Base-by-base conservation (phyloP, 2,113 vertebrate species). In the Trichechus manatus region DNA sequence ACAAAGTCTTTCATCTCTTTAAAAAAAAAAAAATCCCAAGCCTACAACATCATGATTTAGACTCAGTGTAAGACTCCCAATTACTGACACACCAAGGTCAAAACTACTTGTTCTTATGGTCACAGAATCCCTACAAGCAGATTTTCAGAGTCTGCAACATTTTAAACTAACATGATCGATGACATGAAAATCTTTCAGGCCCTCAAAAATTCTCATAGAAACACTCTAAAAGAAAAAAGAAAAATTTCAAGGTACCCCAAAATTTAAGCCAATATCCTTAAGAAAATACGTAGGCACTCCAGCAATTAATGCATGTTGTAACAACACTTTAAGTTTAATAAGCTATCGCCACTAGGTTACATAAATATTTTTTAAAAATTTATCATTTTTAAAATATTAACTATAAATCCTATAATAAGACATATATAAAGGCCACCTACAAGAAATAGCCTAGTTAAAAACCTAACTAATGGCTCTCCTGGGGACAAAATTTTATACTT, bases 1-100 rank as follows among this genome's bases (percentile, higher is more conserved):
- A 83, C 13, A 50, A 63, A 47, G 4, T 29, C 11, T 80, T 94
- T 91, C 50, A 87, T 56, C 4, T 68, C 47, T 72, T 94, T 63
- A 93, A 97, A 87, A 3, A 93, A 87, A 97, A 87, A 4, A 93
- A 87, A 95, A 96, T 27, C 3, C 1, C n/a, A 88, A 3, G 0
- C 75, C 31, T 47, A 72, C 27, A 64, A 1, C 33, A 82, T 91
- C 44, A 31, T 56, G 15, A 14, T 63, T 93, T 42, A 66, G 75
- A 53, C 25, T 44, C 81, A 39, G 31, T 87, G 15, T 39, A 42
- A 25, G 11, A 31, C 44, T 81, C 19, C 84, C 68, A 36, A 36
- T 87, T 85, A 23, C 39, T 93, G 22, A 23, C 6, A 7, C 53
- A n/a, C 27, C 70, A 86, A 33, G 36, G 29, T 68, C 87, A 91